Base-by-base conservation (phyloP, 2,888 invertebrate species). In the Aphidius colemani region DNA sequence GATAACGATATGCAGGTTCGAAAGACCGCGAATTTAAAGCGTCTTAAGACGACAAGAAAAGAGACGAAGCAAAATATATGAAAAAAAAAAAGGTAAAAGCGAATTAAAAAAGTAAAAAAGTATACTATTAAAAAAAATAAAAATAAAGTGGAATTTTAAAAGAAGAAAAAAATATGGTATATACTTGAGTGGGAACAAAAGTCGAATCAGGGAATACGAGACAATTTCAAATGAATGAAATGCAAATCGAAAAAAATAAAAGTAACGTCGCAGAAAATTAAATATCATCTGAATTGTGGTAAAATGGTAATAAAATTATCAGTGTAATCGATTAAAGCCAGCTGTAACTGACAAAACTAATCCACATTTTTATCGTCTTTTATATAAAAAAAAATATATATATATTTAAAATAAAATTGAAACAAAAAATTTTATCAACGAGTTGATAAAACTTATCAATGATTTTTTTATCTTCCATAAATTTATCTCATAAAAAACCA, bases 231-330 rank as follows among this genome's bases (percentile, higher is more conserved):
- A 73, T 67, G 76, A 77, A 78, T 75, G 75, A 78, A 78, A 80
- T 80, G 79, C 76, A 79, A 80, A 80, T 80, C 74, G 73, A 69
- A 70, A 69, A 30, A 30, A 72, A 75, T 73, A 78, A 77, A 76
- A 75, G 76, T 77, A 80, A 78, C 78, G 76, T 73, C 71, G 75
- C 74, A 78, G 77, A 79, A 80, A 80, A 80, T 80, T 78, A 77
- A 80, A 79, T 78, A 78, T 73, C 77, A 78, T 79, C 78, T 78
- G 78, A 79, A 80, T 78, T 75, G 73, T 72, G 30, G 30, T 72
- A 67, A 71, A 74, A 73, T 72, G 69, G 74, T 74, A 75, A 77
- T 78, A 72, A 73, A 78, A 79, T 78, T 77, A 78, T 78, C 72
- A 71, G 68, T 61, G 68, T 74, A 72, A 78, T 77, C 74, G 76